Conservation (phyloP, 2,113 vertebrate species). For the Daphoenositta chrysoptera region DNA sequence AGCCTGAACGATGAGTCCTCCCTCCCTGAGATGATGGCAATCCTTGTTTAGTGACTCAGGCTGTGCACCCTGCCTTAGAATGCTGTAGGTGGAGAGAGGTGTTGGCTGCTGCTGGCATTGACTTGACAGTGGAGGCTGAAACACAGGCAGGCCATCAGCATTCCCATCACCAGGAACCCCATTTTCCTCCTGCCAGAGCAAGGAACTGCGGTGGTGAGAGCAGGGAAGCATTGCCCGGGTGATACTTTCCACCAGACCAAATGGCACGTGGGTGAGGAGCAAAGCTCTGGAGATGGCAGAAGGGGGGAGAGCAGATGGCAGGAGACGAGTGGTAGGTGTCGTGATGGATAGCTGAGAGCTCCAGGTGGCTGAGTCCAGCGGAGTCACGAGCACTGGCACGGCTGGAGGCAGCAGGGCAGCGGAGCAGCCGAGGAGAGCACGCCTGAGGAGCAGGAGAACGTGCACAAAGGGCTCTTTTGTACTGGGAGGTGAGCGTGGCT, state of each 20-base stretch:
- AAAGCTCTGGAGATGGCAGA: background rate
- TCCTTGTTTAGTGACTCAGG: background rate
- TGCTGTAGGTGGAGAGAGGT: background rate
- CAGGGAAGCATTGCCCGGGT: background rate
- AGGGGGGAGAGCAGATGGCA: background rate
- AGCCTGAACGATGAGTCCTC: background rate
- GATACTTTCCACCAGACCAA: background rate
- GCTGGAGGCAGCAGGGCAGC: background rate
- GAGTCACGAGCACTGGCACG: background rate
- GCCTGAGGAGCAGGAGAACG: background rate
- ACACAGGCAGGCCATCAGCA: background rate
- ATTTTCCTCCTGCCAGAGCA: background rate
- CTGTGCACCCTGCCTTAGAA: background rate
- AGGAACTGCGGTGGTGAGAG: background rate
- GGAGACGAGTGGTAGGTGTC: background rate
- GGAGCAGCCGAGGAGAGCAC: background rate
- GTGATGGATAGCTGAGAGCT: background rate
- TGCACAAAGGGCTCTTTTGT: conserved; percentile 25
- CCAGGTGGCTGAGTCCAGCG: background rate
- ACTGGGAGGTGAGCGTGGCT: background rate
- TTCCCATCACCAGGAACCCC: background rate
- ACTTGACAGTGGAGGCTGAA: background rate
- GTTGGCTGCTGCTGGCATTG: background rate
- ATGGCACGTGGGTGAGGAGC: conserved; percentile 6
- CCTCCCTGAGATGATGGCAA: background rate